Evolutionary conservation across 2,797 vertebrate species (phyloP).

Genomic region (Lindbergichthys nudifrons): DNA sequence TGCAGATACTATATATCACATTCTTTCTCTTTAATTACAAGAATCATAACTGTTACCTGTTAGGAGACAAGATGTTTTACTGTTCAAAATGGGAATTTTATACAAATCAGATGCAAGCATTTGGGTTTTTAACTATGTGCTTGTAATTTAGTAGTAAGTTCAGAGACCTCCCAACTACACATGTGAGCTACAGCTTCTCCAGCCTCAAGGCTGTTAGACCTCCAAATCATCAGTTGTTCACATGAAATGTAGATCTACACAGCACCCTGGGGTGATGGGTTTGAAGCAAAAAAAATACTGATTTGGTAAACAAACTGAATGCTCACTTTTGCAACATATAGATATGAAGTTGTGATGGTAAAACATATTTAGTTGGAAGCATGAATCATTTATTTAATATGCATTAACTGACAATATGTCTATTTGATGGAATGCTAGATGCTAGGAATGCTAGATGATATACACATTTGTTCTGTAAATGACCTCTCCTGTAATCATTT

Average conservation of each 20-base stretch:
- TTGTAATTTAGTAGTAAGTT: slow-evolving; percentile 57
- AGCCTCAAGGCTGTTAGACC: slow-evolving; percentile 19
- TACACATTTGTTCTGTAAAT: too few species aligned
- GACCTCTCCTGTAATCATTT: too few species aligned
- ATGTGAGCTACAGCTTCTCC: slow-evolving; percentile 1
- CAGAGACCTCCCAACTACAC: slow-evolving; percentile 34
- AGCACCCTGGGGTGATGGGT: neutral
- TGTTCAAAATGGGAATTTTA: neutral
- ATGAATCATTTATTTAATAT: neutral
- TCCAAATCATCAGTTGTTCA: slow-evolving; percentile 23
- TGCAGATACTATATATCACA: slow-evolving; percentile 11
- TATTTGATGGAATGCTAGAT: neutral
- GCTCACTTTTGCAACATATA: neutral
- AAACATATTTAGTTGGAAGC: neutral
- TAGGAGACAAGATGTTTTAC: neutral
- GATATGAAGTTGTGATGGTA: neutral
- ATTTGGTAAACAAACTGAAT: slow-evolving; percentile 17
- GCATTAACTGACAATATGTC: neutral
- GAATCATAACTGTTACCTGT: slow-evolving; percentile 20
- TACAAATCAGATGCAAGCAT: slow-evolving; percentile 11
- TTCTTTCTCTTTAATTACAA: slow-evolving; percentile 43
- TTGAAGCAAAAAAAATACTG: neutral
- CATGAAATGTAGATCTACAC: slow-evolving; percentile 24
- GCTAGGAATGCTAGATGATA: too few species aligned
- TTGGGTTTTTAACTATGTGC: slow-evolving; percentile 28